A percentile compares a stretch with the other conserved stretches of the same genome.
phyloP scores from a whole-genome alignment of 1,140 invertebrate genomes.

The Bombus waltoni region DNA sequence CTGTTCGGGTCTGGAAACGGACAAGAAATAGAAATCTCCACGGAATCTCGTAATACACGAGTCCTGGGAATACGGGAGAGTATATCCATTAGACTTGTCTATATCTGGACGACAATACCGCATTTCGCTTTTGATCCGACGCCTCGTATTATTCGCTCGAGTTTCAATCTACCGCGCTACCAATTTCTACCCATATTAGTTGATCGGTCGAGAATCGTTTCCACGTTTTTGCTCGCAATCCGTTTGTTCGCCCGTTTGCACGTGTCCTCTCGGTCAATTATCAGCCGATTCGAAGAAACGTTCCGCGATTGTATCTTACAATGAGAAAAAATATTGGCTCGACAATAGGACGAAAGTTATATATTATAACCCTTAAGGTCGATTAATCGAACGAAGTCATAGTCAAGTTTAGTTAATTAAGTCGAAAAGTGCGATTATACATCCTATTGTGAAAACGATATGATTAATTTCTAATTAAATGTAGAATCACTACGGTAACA shows the following conservation, averaged over 20 bases:
- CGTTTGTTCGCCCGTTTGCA: background rate
- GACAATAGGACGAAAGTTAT: too few relatives aligned
- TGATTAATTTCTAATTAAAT: too few relatives aligned
- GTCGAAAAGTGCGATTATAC: too few relatives aligned
- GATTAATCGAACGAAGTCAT: too few relatives aligned
- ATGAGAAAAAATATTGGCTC: background rate
- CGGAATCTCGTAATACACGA: conserved; percentile 29
- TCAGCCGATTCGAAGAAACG: background rate
- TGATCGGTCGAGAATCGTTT: conserved; percentile 28
- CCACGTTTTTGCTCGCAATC: conserved; percentile 23
- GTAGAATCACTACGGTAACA: too few relatives aligned
- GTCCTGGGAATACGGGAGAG: conserved; percentile 43
- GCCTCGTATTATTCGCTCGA: conserved; percentile 5
- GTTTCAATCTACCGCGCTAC: conserved; percentile 22
- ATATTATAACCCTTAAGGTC: too few relatives aligned
- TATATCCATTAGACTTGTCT: conserved; percentile 36
- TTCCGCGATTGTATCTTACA: background rate
- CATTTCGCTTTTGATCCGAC: conserved; percentile 38
- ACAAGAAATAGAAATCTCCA: conserved; percentile 38
- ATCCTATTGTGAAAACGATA: too few relatives aligned
- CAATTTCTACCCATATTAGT: conserved; percentile 51
- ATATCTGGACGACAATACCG: conserved; percentile 45
- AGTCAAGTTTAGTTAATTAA: too few relatives aligned
- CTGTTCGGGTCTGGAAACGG: background rate
- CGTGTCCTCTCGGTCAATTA: conserved; percentile 18